phyloP scores from a whole-genome alignment of 2,797 vertebrate genomes.

The Phoxinus dragarum region DNA sequence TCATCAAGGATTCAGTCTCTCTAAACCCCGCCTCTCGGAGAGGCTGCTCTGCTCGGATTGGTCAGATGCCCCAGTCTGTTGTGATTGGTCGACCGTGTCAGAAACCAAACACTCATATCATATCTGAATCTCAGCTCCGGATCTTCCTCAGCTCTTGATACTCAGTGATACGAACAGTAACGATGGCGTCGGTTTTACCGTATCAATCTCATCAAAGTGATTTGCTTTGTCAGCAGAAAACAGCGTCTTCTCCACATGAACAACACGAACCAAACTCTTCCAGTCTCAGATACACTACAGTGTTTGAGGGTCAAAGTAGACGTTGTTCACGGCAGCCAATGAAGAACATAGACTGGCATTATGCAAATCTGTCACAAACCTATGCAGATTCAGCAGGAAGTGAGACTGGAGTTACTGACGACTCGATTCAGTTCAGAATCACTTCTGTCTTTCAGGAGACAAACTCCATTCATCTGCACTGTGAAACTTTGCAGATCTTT shows the following conservation, averaged over 20 bases:
- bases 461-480: too few relatives aligned
- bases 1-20: neutral
- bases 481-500: too few relatives aligned
- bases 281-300: too few relatives aligned
- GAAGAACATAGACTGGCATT: neutral
- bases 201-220: too few relatives aligned
- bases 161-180: too few relatives aligned
- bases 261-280: too few relatives aligned
- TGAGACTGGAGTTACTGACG: neutral
- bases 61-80: neutral
- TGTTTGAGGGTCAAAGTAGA: neutral
- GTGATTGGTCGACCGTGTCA: neutral
- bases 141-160: too few relatives aligned
- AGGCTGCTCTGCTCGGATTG: neutral
- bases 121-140: too few relatives aligned
- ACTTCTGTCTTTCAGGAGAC: neutral
- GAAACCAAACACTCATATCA: too few relatives aligned
- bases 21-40: neutral
- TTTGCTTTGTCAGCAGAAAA: too few relatives aligned
- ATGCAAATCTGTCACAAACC: neutral
- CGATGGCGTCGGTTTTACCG: too few relatives aligned
- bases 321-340: neutral
- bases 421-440: neutral
- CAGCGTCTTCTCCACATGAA: too few relatives aligned
- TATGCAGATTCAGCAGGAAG: neutral